Conservation (phyloP, 2,888 invertebrate species). For the Tiliacea citrago region DNA sequence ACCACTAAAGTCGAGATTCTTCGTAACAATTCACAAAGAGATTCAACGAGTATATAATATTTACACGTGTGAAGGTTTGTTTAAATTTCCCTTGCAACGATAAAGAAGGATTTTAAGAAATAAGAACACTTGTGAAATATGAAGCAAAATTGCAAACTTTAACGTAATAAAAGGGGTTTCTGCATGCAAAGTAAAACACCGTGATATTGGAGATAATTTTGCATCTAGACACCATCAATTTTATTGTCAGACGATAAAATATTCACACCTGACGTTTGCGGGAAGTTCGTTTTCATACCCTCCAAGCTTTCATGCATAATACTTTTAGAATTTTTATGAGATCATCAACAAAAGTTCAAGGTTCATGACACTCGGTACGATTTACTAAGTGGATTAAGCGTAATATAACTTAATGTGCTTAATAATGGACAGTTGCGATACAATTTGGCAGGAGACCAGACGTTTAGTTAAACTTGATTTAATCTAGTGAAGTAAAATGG, state of each 20-base stretch:
- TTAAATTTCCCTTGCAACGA: background rate
- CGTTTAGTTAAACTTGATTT: constrained; percentile 55
- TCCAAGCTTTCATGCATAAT: constrained; percentile 53
- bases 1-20: constrained; percentile 54
- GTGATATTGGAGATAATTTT: constrained; percentile 84
- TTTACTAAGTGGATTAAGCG: constrained; percentile 63
- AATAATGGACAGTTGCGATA: constrained; percentile 62
- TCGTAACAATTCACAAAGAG: constrained; percentile 61
- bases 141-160: constrained; percentile 9
- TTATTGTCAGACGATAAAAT: constrained; percentile 75
- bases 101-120: background rate
- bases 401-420: constrained; percentile 62
- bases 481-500: constrained; percentile 63
- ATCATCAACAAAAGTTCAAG: constrained; percentile 66
- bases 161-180: constrained; percentile 42
- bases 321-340: constrained; percentile 63
- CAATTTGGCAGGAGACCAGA: constrained; percentile 71
- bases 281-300: constrained; percentile 65
- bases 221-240: constrained; percentile 77
- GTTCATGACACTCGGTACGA: constrained; percentile 53
- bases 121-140: background rate
- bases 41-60: constrained; percentile 22
- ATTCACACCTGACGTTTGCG: constrained; percentile 64
- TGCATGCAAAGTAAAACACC: constrained; percentile 75
- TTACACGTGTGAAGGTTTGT: background rate